Evolutionary conservation across 92 coral and sea anemone genomes (phyloP), one percentile per base, ranked within the genome.

Genomic region (Nematostella vectensis): DNA sequence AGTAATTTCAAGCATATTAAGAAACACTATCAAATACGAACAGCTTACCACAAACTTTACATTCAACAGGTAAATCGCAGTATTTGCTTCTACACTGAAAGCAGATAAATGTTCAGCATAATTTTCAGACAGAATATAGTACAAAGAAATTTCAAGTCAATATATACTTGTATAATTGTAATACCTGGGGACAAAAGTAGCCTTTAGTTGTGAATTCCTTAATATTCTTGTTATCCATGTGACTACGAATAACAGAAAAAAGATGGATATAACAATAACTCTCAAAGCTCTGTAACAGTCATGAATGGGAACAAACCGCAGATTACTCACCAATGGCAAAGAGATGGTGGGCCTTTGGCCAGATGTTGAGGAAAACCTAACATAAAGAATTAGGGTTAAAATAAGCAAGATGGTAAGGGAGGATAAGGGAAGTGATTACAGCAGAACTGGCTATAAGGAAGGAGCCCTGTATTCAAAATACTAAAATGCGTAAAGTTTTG

Each of bases 31-130:
- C n/a, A n/a, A n/a, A n/a, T n/a, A n/a, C n/a, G n/a, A n/a, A n/a
- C n/a, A n/a, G n/a, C 88, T 77, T 72, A 89, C 98, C 89, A 57
- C 98, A 91, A 48, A 87, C 93, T 86, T 82, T 91, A 57, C 98
- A 91, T 50, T 91, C 95, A 15, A 91, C 85, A 18, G 98, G 98
- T 11, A 91, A 67, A 31, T 91, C 98, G 55, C 98, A 91, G 57
- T 91, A 91, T 72, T 91, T 91, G 95, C 98, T 91, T 48, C 81
- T 82, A 66, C 98, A 91, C 95, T 89, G 58, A 27, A 68, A 47
- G 39, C 21, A 36, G 15, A 8, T 33, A 33, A 33, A 15, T 16
- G 11, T 27, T 16, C 48, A 2, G 4, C 22, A 27, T n/a, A 22
- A 29, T 19, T 54, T 30, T 0, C 27, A 21, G 1, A 9, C 48